Evolutionary conservation across 2,113 vertebrate species (phyloP), one percentile per base, ranked within the genome.

Genomic region (Centropus unirufus): DNA sequence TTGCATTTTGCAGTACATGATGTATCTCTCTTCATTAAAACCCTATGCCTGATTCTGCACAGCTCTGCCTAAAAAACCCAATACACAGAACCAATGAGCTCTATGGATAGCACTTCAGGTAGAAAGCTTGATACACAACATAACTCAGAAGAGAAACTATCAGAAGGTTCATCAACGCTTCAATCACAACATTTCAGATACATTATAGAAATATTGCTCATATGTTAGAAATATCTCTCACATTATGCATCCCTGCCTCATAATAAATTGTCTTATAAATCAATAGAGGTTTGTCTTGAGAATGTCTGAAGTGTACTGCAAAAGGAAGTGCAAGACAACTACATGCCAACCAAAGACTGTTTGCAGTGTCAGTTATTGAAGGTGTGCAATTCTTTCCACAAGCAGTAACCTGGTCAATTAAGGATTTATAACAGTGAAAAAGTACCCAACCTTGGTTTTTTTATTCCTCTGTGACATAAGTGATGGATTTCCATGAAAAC

Each of bases 41-140:
- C 9, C 9, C 22, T 61, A 21, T 5, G 20, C 29, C 34, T 0
- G 0, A 7, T 63, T 70, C 63, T 39, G 12, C 11, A 61, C 30
- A 40, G 17, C 78, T 91, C 55, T 52, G 39, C 39, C 57, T 26
- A 14, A 26, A 83, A 84, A 87, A 55, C 15, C 7, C 40, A 74
- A 49, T 18, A 47, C 6, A 68, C 3, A 63, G 52, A 70, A 72
- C 21, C 14, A 62, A 24, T 23, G 32, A 89, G 40, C 7, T 47
- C 22, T 30, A 16, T 5, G 19, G 46, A 23, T 10, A 46, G 16
- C 5, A 1, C 44, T 81, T 85, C 52, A 68, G 17, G 19, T 67
- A 21, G 32, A 34, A 70, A 69, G 30, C 11, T 74, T 42, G 24
- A 58, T 24, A 58, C 3, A 40, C 36, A 63, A 30, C 30, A n/a